Base-by-base conservation (phyloP, 2,888 invertebrate genomes). In the Microctonus hyperodae region DNA sequence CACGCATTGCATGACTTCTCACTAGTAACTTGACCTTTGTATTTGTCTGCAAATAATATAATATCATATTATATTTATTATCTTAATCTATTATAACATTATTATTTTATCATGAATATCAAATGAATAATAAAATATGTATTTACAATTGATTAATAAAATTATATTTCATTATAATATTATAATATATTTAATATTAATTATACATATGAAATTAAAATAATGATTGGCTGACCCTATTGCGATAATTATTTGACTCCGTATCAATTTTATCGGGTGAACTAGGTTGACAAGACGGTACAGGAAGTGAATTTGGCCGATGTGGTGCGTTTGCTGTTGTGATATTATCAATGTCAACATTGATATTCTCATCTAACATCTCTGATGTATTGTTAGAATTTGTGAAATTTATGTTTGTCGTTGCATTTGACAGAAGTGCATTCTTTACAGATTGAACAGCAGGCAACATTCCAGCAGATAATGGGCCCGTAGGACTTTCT, bases 1-100 rank as follows among this genome's bases (percentile, higher is more conserved):
- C 96, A 80, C 94, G 90, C 87, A 96, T 92, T 71, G 96, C 96
- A 86, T 94, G 93, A 80, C 95, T 95, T 78, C 96, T 89, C 68
- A 94, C 93, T 76, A 96, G 88, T 81, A 93, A 89, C 86, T 94
- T 94, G 71, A 92, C 88, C 87, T 94, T 94, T 83, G 91, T 89
- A 78, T 88, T 89, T 70, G 87, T 86, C 90, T 90, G 82, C 7
- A 84, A 84, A 70, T 57, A 69, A 33, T 37, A 37, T 23, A 57
- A 25, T 23, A 59, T 55, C 13, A 56, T 20, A n/a, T 51, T 37
- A 44, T n/a, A 25, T 22, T 31, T 35, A 48, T 25, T n/a, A 20
- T 50, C n/a, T n/a, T 28, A n/a, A n/a, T n/a, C n/a, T n/a, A n/a
- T n/a, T n/a, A n/a, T n/a, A n/a, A n/a, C n/a, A n/a, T n/a, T n/a